Percentiles rank a stretch among this genome's conserved stretches.
phyloP scores from a whole-genome alignment of 30 jellyfish, hydroid and myxozoan species.

The Hydractinia symbiolongicarpus region DNA sequence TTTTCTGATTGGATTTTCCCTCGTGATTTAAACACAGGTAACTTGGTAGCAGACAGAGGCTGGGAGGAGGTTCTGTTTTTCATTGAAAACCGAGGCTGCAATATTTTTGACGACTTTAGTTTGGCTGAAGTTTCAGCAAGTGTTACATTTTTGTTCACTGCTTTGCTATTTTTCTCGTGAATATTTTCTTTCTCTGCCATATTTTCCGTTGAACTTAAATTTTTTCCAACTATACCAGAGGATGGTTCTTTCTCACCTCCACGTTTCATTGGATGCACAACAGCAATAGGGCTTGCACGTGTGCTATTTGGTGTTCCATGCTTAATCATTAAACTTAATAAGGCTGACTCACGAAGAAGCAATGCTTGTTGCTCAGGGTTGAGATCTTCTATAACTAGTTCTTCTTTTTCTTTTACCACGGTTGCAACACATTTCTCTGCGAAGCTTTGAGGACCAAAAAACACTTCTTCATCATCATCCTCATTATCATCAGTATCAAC shows the following conservation, averaged over 20 bases:
- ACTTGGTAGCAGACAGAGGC: slow-evolving; percentile 14
- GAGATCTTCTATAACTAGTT: slow-evolving; percentile 37
- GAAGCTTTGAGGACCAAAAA: slow-evolving; percentile 89
- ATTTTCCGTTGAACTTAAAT: neutral
- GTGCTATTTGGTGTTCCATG: slow-evolving; percentile 34
- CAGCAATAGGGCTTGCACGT: slow-evolving; percentile 68
- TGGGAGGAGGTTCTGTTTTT: slow-evolving; percentile 23
- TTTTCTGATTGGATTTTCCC: slow-evolving; percentile 14
- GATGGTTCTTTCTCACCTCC: neutral
- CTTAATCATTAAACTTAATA: slow-evolving; percentile 24
- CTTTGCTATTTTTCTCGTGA: neutral
- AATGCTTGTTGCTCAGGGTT: slow-evolving; percentile 46
- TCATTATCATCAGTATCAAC: slow-evolving; percentile 5
- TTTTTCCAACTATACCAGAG: neutral
- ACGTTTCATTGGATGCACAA: slow-evolving; percentile 67
- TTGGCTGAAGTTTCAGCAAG: neutral
- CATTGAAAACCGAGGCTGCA: slow-evolving; percentile 28
- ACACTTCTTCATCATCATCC: slow-evolving; percentile 86
- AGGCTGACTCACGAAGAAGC: slow-evolving; percentile 29
- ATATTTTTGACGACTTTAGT: slow-evolving; percentile 10
- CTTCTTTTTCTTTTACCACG: slow-evolving; percentile 50
- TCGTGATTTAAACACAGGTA: slow-evolving; percentile 25
- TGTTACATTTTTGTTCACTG: neutral
- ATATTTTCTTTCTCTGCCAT: slow-evolving; percentile 16
- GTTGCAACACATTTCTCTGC: slow-evolving; percentile 74